Conservation (phyloP, 1,140 invertebrate species). For the Pogonognathellus flavescens region DNA sequence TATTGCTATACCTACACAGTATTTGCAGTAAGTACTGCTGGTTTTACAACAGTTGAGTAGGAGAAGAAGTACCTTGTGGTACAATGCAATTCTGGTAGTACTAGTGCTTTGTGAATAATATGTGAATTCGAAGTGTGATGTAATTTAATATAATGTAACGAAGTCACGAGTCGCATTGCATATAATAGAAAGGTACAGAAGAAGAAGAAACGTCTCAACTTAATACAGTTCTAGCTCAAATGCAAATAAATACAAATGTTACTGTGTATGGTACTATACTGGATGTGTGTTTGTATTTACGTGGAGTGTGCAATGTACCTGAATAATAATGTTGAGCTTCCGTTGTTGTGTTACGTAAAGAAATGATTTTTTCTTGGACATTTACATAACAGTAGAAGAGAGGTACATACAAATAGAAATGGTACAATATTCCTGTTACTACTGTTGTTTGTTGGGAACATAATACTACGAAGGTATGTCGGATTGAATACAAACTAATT, state of each 20-base stretch:
- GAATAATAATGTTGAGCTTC: background rate
- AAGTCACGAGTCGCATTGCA: background rate
- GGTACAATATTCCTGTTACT: no score
- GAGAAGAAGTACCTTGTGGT: no score
- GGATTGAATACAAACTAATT: conserved; percentile 35
- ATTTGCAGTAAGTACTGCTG: no score
- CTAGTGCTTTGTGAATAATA: background rate
- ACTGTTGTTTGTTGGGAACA: conserved; percentile 7
- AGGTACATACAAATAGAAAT: background rate
- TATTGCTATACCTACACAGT: no score
- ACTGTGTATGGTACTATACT: no score
- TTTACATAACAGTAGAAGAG: conserved; percentile 4
- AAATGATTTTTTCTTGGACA: conserved; percentile 4
- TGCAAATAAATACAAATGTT: no score
- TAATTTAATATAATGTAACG: conserved; percentile 14
- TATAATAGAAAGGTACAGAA: background rate
- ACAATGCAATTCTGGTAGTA: background rate
- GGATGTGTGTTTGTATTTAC: background rate
- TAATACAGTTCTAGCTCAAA: no score
- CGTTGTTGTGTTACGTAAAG: background rate
- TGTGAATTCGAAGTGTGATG: background rate
- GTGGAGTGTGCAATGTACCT: background rate
- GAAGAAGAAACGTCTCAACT: no score
- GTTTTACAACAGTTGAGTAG: no score
- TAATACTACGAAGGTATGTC: conserved; percentile 18